A percentile compares a stretch with the other conserved stretches of the same genome.
These are phyloP conservation scores for Pachyuromys duprasi DNA, from an alignment of 2,797 vertebrate species.

Conservation along the genomic window DNA sequence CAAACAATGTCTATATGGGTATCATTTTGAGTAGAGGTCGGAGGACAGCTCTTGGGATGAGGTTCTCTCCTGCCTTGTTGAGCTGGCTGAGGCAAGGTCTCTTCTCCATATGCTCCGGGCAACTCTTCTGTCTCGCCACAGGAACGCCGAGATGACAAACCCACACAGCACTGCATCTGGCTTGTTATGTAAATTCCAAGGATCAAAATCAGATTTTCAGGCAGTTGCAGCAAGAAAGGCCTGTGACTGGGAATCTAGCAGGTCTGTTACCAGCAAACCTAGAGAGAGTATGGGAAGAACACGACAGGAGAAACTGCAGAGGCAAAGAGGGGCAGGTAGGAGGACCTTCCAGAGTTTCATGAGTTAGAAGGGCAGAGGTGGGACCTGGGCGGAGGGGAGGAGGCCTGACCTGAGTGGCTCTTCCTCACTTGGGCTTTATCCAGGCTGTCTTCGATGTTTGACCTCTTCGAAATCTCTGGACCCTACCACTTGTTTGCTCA, in stretches of 20 bases:
- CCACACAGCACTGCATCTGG: too few species aligned
- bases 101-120: neutral
- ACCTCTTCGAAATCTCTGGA: neutral
- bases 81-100: neutral
- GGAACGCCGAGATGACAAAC: neutral
- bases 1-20: neutral
- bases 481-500: neutral
- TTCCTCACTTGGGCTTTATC: neutral
- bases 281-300: neutral
- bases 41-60: neutral
- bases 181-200: neutral
- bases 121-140: neutral
- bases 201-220: neutral
- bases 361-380: neutral
- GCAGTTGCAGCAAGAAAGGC: neutral
- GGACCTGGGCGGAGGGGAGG: neutral
- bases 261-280: neutral
- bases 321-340: neutral
- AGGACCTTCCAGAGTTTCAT: neutral
- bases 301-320: neutral
- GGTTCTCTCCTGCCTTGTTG: neutral
- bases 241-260: neutral
- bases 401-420: neutral
- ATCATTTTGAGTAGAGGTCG: neutral
- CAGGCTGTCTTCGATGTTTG: neutral